Evolutionary conservation across 1,140 invertebrate species (phyloP).

Genomic region (Drosophila fuyamai): DNA sequence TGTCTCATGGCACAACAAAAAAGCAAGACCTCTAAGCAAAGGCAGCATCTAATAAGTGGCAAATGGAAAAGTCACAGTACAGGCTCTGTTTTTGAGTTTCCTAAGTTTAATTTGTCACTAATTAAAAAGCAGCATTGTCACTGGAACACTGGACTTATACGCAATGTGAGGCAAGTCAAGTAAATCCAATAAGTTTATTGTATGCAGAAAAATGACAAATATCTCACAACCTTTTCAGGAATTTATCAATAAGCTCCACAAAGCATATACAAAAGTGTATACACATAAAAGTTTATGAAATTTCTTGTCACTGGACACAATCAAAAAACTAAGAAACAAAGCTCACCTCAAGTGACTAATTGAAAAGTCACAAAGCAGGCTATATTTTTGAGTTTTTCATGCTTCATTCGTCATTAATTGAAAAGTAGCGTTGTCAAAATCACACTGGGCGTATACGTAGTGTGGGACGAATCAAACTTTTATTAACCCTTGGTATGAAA

Average conservation of each 20-base stretch:
- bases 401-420: neutral
- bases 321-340: no score
- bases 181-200: no score
- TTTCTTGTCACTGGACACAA: no score
- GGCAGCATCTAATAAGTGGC: no score
- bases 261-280: no score
- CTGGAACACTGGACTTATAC: neutral
- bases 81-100: neutral
- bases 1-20: no score
- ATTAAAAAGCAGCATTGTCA: neutral
- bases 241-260: no score
- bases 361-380: neutral
- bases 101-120: neutral
- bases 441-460: slow-evolving; percentile 8
- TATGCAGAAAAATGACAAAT: no score
- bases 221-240: no score
- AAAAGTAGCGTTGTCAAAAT: neutral
- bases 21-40: no score
- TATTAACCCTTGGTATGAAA: no score
- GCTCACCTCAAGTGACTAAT: neutral
- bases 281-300: no score
- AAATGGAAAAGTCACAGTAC: neutral
- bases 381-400: neutral
- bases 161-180: neutral
- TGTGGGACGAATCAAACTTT: neutral